Evolutionary conservation across 2,888 invertebrate genomes (phyloP), one percentile per base, ranked within the genome.

Genomic region (Halictus quadricinctus): DNA sequence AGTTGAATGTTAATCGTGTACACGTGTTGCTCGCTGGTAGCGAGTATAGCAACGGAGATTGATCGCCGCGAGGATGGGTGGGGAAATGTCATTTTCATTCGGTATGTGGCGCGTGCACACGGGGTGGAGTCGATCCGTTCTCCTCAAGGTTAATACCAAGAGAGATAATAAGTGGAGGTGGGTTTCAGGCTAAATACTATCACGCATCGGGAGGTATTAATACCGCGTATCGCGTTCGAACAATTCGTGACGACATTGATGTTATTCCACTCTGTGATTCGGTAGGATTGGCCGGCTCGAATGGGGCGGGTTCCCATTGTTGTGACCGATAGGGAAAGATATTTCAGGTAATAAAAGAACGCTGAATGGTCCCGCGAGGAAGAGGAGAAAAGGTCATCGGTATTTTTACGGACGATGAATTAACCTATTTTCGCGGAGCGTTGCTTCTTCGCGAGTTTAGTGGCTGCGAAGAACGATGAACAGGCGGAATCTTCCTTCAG

Each of bases 101-200:
- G 75, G 64, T 48, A 70, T 46, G 64, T 69, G 72, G 43, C 66
- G 78, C 58, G 80, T 66, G 72, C 43, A 66, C 46, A 66, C 15
- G 41, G 75, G 79, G 81, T 84, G 85, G 80, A 81, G 85, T 60
- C 73, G 76, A 76, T 72, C 76, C 82, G 85, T 85, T 89, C 80
- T 75, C 70, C 46, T 46, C 89, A 88, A 88, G 87, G 87, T 85
- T 82, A 88, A 87, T 77, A 74, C 73, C 73, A 78, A 46, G 77
- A 72, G 75, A 64, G 81, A 87, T 87, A 85, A 84, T 80, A 69
- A 72, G 77, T 60, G 72, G 80, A 50, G 25, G 72, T 83, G 81
- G 74, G 79, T 82, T 83, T 79, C 76, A 60, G 66, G 50, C 60
- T 77, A 81, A 83, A 81, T 80, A 50, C 70, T 77, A 54, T 79